Evolutionary conservation across 2,113 vertebrate species (phyloP).

Genomic region (Nanorana parkeri): DNA sequence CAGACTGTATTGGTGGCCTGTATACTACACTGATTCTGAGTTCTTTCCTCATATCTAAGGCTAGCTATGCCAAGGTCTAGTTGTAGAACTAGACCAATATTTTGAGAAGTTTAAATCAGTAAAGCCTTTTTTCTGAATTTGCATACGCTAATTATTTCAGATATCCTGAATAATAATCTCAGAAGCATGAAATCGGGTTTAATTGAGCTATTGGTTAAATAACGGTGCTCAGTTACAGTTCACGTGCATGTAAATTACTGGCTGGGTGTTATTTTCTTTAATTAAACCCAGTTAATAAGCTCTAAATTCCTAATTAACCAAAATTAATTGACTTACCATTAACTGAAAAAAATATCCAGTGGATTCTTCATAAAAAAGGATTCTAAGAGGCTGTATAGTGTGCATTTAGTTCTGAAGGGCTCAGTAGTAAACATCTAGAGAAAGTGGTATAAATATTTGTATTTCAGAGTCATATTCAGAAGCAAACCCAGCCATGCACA

Average conservation of each 20-base stretch:
- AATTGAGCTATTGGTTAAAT: conserved; percentile 32
- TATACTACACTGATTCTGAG: too few species aligned
- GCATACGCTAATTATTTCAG: neutral
- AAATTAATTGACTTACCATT: conserved; percentile 17
- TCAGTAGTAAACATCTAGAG: too few species aligned
- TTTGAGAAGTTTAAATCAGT: neutral
- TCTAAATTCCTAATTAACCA: conserved; percentile 20
- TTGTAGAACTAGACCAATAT: conserved; percentile 38
- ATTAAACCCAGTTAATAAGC: conserved; percentile 12
- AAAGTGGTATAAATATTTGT: too few species aligned
- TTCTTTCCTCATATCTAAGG: too few species aligned
- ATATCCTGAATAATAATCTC: conserved; percentile 13
- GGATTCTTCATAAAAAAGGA: neutral
- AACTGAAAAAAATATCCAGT: neutral
- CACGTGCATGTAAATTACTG: conserved; percentile 17
- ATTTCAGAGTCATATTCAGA: too few species aligned
- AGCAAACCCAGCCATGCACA: too few species aligned
- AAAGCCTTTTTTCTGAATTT: neutral
- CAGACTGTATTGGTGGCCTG: too few species aligned
- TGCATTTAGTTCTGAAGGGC: too few species aligned
- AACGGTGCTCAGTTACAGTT: neutral
- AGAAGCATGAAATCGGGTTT: conserved; percentile 26
- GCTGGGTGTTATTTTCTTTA: conserved; percentile 13
- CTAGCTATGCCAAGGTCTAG: neutral
- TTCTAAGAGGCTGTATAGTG: too few species aligned